These are phyloP conservation scores for Girardia tigrina DNA, from an alignment of 2,888 invertebrate genomes.

Conservation along the genomic window DNA sequence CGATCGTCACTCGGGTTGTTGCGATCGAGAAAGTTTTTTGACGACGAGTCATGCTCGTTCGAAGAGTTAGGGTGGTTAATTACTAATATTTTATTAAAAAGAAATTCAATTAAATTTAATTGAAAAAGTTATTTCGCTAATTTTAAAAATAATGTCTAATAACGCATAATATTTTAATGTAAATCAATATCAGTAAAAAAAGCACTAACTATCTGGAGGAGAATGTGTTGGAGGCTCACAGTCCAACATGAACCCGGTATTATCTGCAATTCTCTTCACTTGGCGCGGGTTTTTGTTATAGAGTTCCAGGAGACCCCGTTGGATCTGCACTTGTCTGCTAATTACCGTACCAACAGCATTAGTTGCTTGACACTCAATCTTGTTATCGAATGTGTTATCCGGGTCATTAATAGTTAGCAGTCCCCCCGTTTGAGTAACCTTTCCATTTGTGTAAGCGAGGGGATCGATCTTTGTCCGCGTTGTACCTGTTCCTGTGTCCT, in stretches of 20 bases:
- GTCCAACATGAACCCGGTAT: conserved; percentile 31
- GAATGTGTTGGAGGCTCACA: conserved; percentile 31
- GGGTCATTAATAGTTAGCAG: conserved; percentile 13
- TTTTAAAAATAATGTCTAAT: too few species aligned
- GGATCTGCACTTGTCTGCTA: not conserved
- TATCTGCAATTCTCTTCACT: not conserved
- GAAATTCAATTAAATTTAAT: too few species aligned
- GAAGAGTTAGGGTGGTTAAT: too few species aligned
- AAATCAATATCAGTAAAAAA: too few species aligned
- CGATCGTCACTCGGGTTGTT: too few species aligned
- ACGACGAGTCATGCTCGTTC: too few species aligned
- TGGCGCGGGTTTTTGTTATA: conserved; percentile 31
- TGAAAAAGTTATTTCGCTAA: too few species aligned
- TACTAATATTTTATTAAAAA: too few species aligned
- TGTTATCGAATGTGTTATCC: conserved; percentile 4
- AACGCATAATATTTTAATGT: too few species aligned
- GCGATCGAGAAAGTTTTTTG: too few species aligned
- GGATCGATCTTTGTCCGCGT: conserved; percentile 21
- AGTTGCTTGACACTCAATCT: not conserved
- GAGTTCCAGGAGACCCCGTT: not conserved
- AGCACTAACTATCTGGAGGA: conserved; percentile 32
- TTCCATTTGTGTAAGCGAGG: not conserved
- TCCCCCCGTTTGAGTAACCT: not conserved
- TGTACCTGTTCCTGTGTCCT: not conserved
- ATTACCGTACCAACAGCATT: not conserved